A percentile compares a stretch with the other conserved stretches of the same genome.
phyloP scores from a whole-genome alignment of 1,140 invertebrate genomes.

The Caenorhabditis tropicalis region DNA sequence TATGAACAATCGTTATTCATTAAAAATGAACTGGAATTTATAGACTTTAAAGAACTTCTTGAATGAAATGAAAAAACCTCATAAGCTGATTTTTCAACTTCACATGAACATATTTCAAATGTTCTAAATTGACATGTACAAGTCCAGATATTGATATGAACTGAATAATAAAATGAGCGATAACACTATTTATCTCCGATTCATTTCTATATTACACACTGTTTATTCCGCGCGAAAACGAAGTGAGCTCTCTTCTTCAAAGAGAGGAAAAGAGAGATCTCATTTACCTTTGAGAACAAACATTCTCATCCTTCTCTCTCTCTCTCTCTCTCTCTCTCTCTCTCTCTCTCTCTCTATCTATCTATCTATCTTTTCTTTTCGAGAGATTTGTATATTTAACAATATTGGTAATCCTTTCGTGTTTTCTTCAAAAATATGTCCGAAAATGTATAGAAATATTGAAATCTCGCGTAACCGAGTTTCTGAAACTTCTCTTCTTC shows the following conservation, averaged over 20 bases:
- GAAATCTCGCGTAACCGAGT: too few species aligned
- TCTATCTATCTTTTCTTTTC: neutral
- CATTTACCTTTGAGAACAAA: conserved; percentile 36
- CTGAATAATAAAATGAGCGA: neutral
- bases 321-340: too few species aligned
- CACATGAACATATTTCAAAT: too few species aligned
- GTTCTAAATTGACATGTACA: too few species aligned
- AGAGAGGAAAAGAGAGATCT: neutral
- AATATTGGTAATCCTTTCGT: conserved; percentile 17
- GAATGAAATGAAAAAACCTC: too few species aligned
- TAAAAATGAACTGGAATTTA: too few species aligned
- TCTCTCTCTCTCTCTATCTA: too few species aligned
- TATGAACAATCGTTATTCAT: too few species aligned
- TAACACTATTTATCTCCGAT: neutral
- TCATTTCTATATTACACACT: conserved; percentile 14
- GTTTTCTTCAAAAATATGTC: neutral
- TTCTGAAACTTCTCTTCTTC: neutral
- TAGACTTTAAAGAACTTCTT: too few species aligned
- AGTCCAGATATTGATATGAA: neutral
- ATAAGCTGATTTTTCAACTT: too few species aligned
- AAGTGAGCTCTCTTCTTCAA: too few species aligned
- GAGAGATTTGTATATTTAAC: neutral
- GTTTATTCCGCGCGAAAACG: neutral
- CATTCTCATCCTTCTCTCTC: neutral
- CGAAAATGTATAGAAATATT: too few species aligned